Base-by-base conservation (phyloP, 2,888 invertebrate genomes). In the Toxonevra muliebris region DNA sequence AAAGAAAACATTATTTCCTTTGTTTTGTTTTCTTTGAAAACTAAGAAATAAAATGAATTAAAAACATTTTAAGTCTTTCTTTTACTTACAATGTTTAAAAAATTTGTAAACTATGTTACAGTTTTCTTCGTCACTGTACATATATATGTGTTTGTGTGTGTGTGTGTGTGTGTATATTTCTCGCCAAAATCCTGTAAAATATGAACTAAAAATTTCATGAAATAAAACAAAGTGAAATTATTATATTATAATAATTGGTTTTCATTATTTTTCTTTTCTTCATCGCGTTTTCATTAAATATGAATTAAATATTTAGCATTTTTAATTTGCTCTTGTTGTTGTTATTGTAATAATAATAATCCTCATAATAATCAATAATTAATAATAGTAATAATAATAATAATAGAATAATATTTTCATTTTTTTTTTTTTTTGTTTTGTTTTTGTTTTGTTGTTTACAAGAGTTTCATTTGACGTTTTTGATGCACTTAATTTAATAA, bases 331-430 rank as follows among this genome's bases (percentile, higher is more conserved):
- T 42, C 52, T 19, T 52, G 53, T 61, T 61, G 17, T 15, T 50
- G 48, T 52, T 15, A 59, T 59, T 40, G 42, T 40, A 30, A 41
- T 30, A 30, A 30, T 30, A 30, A 30, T 30, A 2, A 2, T 30
- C 30, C 2, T 30, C 2, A 30, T 30, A 19, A 54, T 54, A 43
- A 43, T n/a, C 52, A 61, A 52, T 61, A 55, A 20, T n/a, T 58
- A 58, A 64, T 73, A 76, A 75, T 76, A 73, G 73, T 77, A 78
- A 76, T 76, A 72, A 66, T 74, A 69, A 68, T 70, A 61, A 73
- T 60, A 65, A 57, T 71, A 41, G 70, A 54, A 48, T 48, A 15
- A n/a, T 48, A 48, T 48, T 48, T 64, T 69, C 40, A 41, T 48
- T 15, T 48, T 45, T 54, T 40, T 65, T 48, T 42, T 50, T 53